Percentiles rank a stretch among this genome's conserved stretches.
phyloP scores from a whole-genome alignment of 2,888 invertebrate genomes.

The Dendrolimus pini region DNA sequence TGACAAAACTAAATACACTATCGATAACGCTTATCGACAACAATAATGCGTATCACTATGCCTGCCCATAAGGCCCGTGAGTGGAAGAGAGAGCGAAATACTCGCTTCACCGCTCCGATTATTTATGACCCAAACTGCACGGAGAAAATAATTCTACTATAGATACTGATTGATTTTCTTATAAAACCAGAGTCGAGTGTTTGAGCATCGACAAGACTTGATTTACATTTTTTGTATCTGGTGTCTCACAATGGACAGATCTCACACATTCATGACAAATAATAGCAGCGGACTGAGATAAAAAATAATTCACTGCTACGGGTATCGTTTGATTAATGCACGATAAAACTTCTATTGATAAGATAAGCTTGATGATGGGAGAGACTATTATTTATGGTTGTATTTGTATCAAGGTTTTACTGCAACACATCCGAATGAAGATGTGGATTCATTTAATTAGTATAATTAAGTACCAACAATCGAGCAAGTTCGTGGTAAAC shows the following conservation, averaged over 20 bases:
- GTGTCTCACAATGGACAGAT: conserved; percentile 19
- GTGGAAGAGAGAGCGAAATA: too few species aligned
- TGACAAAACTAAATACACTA: too few species aligned
- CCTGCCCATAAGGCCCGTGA: too few species aligned
- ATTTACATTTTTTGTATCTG: conserved; percentile 6
- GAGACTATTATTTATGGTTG: conserved; percentile 4
- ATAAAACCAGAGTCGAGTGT: neutral
- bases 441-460: too few species aligned
- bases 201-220: conserved; percentile 3
- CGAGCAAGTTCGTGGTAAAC: too few species aligned
- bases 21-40: too few species aligned
- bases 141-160: too few species aligned
- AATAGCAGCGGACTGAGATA: conserved; percentile 14
- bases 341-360: conserved; percentile 29
- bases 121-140: too few species aligned
- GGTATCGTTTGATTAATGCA: conserved; percentile 32
- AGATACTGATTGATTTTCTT: neutral
- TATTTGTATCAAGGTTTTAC: neutral
- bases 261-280: conserved; percentile 13
- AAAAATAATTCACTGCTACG: conserved; percentile 16
- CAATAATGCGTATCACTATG: too few species aligned
- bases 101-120: too few species aligned
- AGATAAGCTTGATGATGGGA: conserved; percentile 18
- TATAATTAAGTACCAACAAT: too few species aligned
- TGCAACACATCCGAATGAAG: neutral